Base-by-base conservation (phyloP, 1,140 invertebrate species). In the Tetragonula clypearis region DNA sequence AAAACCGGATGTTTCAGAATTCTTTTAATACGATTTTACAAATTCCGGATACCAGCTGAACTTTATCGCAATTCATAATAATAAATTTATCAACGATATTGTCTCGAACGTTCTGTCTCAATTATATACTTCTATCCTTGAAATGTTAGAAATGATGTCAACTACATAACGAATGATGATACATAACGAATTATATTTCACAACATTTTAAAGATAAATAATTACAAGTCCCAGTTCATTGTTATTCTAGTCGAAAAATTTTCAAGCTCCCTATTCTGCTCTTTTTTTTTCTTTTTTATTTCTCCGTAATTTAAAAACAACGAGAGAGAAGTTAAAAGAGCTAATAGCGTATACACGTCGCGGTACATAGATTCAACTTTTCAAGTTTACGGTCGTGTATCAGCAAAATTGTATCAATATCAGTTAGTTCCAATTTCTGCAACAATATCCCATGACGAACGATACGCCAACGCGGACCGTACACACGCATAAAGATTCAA, bases 331-430 rank as follows among this genome's bases (percentile, higher is more conserved):
- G 55, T 12, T n/a, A 68, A 41, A 41, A 26, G 23, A 0, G 6
- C 30, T 17, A 30, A 68, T 55, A 49, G 12, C 14, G 49, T 30
- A 30, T 30, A 17, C 49, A 41, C 2, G 58, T 66, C 66, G 21
- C 60, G 26, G 26, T 15, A 21, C 58, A 60, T 53, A 35, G 66
- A 55, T 78, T 53, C 55, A 30, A 72, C 30, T 19, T 79, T 60
- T 53, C 30, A 53, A 79, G 30, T 55, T 62, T 62, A 65, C 6
- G 73, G 11, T 55, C 73, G 3, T 68, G 65, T 71, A 71, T 71
- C 82, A 17, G 49, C 79, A 30, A 84, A 84, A 84, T 79, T 79
- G 82, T 72, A 71, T 84, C 55, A 53, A 60, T 79, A 72, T 65
- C 75, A n/a, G 80, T 56, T 75, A 41, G 72, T 75, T 76, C 41